A percentile compares a stretch with the other conserved stretches of the same genome.
phyloP scores from a whole-genome alignment of 1,140 invertebrate genomes.

The Plodia interpunctella region DNA sequence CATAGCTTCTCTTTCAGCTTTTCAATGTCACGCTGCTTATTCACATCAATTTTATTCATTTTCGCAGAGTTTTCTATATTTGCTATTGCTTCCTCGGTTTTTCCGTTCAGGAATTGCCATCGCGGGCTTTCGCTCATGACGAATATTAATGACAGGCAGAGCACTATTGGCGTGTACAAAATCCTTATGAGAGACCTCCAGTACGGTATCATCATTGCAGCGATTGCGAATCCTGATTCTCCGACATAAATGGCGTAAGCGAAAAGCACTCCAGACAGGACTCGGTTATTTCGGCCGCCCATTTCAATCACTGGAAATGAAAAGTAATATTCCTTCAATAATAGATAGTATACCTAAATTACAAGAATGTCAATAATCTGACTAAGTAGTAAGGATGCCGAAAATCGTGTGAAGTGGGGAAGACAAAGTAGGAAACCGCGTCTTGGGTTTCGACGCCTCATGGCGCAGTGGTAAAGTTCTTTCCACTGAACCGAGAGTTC shows the following conservation, averaged over 20 bases:
- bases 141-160: conserved; percentile 79
- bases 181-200: conserved; percentile 85
- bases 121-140: conserved; percentile 81
- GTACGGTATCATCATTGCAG: conserved; percentile 82
- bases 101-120: conserved; percentile 86
- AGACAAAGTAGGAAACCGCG: too few relatives aligned
- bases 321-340: conserved; percentile 11
- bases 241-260: conserved; percentile 84
- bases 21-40: conserved; percentile 32
- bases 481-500: too few relatives aligned
- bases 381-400: too few relatives aligned
- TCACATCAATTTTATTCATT: conserved; percentile 76
- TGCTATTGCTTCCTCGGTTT: conserved; percentile 79
- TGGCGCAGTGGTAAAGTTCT: too few relatives aligned
- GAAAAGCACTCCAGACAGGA: conserved; percentile 82
- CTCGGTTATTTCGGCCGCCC: conserved; percentile 82
- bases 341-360: too few relatives aligned
- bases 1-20: conserved; percentile 40
- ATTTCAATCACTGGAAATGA: conserved; percentile 83
- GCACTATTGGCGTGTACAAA: conserved; percentile 81
- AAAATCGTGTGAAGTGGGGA: too few relatives aligned
- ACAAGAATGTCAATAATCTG: too few relatives aligned
- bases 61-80: conserved; percentile 78
- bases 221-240: conserved; percentile 80
- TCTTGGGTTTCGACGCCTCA: too few relatives aligned